Base-by-base conservation (phyloP, 2,888 invertebrate species). In the Microplitis deprimator region DNA sequence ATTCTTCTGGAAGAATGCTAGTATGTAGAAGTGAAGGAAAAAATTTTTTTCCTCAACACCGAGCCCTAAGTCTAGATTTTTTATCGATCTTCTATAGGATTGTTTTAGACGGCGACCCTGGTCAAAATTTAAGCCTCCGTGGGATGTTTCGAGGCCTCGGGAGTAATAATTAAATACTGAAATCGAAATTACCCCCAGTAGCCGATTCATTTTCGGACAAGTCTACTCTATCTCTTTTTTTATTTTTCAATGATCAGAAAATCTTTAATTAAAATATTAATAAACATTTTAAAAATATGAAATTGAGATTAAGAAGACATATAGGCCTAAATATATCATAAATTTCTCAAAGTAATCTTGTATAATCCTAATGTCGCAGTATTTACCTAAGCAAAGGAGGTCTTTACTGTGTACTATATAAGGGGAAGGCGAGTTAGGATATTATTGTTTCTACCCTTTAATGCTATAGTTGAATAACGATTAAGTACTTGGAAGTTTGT, bases 391-490 rank as follows among this genome's bases (percentile, higher is more conserved):
- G 84, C 82, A 69, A 81, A 82, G 84, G 82, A 50, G 50, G 50
- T 50, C 50, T 50, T 50, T 50, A 50, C 50, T 50, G 50, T 50
- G 50, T 13, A 50, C 81, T 76, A 77, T 79, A 78, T 77, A 73
- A 79, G 77, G 79, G 72, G 69, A 61, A 78, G 79, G 79, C 77
- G 81, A 81, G 80, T 81, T 78, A 72, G 81, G 80, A 83, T 87
- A 87, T 87, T 88, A 86, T 87, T 87, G 86, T 87, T 88, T 82
- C 81, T 83, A 82, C 83, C 89, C 89, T 85, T 87, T 86, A 85
- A 87, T 88, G 88, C 88, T 88, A 87, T 85, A 89, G 87, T 84
- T 81, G 85, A 87, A 84, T 85, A 85, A 86, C 85, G 87, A 89
- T 87, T 88, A 86, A 85, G 84, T 83, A 82, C 83, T 84, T 82